Conservation (phyloP, 2,113 vertebrate genomes). For the Salvelinus sp. region DNA sequence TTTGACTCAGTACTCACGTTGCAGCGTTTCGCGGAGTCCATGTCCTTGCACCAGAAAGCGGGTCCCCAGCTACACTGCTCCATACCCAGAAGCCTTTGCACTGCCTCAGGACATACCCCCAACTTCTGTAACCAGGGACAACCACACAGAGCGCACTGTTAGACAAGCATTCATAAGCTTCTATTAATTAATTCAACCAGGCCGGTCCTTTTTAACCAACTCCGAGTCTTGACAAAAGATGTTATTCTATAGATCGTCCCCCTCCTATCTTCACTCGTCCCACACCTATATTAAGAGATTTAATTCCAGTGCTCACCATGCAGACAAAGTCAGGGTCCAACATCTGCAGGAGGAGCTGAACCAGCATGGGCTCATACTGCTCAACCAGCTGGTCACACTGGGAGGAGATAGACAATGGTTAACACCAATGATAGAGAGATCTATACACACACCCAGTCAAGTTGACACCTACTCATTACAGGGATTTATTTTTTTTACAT, state of each 20-base stretch:
- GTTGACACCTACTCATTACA: too few relatives aligned
- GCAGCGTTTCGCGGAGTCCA: constrained; percentile 87
- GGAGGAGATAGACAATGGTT: constrained; percentile 16
- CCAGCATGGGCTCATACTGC: constrained; percentile 83
- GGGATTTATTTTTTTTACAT: too few relatives aligned
- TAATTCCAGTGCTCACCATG: constrained; percentile 29
- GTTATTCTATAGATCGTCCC: too few relatives aligned
- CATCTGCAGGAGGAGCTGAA: constrained; percentile 84
- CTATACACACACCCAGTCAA: too few relatives aligned
- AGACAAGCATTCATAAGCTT: too few relatives aligned
- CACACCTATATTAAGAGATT: too few relatives aligned
- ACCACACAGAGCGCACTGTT: too few relatives aligned
- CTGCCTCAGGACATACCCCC: constrained; percentile 76
- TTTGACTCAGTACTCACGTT: constrained; percentile 76
- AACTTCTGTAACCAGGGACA: constrained; percentile 65
- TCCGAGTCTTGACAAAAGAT: too few relatives aligned
- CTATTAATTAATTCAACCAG: too few relatives aligned
- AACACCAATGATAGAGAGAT: not conserved
- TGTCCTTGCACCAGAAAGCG: constrained; percentile 93
- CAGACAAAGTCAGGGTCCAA: constrained; percentile 92
- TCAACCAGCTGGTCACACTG: constrained; percentile 88
- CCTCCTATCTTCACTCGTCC: too few relatives aligned
- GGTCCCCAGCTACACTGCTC: constrained; percentile 93
- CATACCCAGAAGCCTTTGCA: constrained; percentile 76
- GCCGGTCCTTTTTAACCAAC: too few relatives aligned